Evolutionary conservation across 2,888 invertebrate species (phyloP), one percentile per base, ranked within the genome.

Genomic region (Alloplasta piceator): DNA sequence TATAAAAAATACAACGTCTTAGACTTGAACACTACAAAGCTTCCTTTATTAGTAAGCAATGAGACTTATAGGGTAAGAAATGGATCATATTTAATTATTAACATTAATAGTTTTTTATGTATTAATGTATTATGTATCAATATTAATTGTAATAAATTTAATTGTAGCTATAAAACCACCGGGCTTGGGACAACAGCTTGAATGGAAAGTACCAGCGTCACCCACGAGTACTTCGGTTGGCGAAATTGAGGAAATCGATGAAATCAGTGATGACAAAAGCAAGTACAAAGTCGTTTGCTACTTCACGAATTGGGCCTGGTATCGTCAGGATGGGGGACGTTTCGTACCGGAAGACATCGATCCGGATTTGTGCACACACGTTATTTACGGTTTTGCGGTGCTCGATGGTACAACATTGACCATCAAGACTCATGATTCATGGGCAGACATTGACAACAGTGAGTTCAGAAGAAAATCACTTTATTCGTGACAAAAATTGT

Each of bases 231-330:
- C 73, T 5, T 67, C 85, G 7, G 76, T 83, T 12, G 3, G 26
- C 26, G 26, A 7, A 14, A 26, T 10, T 46, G 67, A 2, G 64
- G 67, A 6, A 6, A 58, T 6, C 26, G 66, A 74, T 7, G 50
- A 56, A 10, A 12, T 67, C 26, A 46, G 48, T 10, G 66, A 78
- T 26, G 52, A 76, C 72, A 84, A 88, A 4, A 89, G 91, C 3
- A 92, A 93, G 38, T 97, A 94, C 88, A 98, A 97, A 93, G 95
- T 98, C 0, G 95, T 98, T 4, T 98, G 98, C 88, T 98, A 98
- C 90, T 98, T 97, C 91, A 98, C 98, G 0, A 98, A 98, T 89
- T 98, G 98, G 98, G 97, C 98, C 38, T 98, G 97, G 97, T 98
- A 98, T 92, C 95, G 97, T 84, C 97, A 96, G 87, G 96, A 95